phyloP scores from a whole-genome alignment of 2,113 vertebrate species.

The Mesembrinibis cayennensis region DNA sequence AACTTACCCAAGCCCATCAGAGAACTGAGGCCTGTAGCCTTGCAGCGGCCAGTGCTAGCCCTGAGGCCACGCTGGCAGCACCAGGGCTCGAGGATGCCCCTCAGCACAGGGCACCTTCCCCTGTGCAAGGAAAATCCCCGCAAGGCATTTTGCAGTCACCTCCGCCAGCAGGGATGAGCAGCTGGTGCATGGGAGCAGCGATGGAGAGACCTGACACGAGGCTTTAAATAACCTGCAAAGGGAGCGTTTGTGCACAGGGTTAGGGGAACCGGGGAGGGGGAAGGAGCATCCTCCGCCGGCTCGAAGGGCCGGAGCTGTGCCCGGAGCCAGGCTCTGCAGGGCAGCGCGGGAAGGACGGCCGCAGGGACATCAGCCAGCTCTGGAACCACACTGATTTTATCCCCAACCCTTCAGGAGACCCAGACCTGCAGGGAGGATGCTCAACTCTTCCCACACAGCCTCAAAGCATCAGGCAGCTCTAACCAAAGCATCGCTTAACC shows the following conservation, averaged over 20 bases:
- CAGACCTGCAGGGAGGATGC: neutral
- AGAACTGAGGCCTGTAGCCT: neutral
- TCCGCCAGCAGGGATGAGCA: neutral
- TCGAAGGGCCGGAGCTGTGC: neutral
- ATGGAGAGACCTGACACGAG: neutral
- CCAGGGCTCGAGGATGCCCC: neutral
- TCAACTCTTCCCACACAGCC: neutral
- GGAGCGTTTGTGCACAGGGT: neutral
- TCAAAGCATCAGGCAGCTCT: neutral
- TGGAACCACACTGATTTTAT: neutral
- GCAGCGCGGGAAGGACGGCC: neutral
- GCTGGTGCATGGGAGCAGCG: neutral
- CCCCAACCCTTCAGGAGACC: neutral
- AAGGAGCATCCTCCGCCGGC: neutral
- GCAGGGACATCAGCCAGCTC: neutral
- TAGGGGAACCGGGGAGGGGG: neutral
- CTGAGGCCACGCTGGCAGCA: neutral
- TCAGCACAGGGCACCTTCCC: neutral
- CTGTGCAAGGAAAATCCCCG: accelerated
- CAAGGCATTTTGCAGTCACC: neutral
- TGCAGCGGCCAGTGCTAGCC: neutral
- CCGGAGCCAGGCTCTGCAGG: neutral
- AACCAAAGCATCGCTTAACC: neutral
- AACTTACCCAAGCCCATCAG: neutral
- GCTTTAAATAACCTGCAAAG: neutral